These are phyloP conservation scores for Geodia barretti DNA, from an alignment of 37 sponge, comb jelly and placozoan genomes.

Conservation along the genomic window DNA sequence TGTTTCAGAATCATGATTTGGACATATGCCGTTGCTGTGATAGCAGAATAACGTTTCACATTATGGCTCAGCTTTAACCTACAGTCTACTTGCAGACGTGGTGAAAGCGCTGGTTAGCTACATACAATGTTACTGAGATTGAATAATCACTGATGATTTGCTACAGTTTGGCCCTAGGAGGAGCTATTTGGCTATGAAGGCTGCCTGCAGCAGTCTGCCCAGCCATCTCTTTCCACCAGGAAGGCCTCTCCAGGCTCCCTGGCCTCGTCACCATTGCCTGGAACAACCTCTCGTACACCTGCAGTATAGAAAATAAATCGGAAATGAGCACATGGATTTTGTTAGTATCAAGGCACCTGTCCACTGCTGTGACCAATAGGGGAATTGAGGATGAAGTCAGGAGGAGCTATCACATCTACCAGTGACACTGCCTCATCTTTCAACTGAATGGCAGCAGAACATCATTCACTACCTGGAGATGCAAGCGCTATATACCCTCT, in stretches of 20 bases:
- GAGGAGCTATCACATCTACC: conserved; percentile 90
- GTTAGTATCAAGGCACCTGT: conserved; percentile 45
- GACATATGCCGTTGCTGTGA: no score
- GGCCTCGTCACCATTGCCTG: conserved; percentile 60
- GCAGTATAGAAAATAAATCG: neutral
- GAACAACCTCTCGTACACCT: conserved; percentile 85
- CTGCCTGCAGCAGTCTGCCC: conserved; percentile 47
- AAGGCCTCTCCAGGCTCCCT: conserved; percentile 57
- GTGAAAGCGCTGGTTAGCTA: no score
- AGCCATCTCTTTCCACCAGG: conserved; percentile 77
- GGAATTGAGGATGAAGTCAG: conserved; percentile 84
- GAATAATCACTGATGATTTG: no score
- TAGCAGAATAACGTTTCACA: no score
- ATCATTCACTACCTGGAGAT: neutral
- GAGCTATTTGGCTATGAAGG: conserved; percentile 31
- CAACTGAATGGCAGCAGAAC: conserved; percentile 52
- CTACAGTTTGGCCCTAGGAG: conserved; percentile 31
- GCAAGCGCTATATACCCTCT: conserved; percentile 18
- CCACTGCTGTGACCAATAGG: conserved; percentile 87
- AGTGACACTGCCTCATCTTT: conserved; percentile 85
- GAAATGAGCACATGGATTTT: neutral
- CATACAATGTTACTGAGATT: no score
- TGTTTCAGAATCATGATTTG: no score
- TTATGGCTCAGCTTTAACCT: no score
- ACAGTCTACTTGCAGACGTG: no score